phyloP scores from a whole-genome alignment of 2,888 invertebrate species.

The Chalcosyrphus nemorum region DNA sequence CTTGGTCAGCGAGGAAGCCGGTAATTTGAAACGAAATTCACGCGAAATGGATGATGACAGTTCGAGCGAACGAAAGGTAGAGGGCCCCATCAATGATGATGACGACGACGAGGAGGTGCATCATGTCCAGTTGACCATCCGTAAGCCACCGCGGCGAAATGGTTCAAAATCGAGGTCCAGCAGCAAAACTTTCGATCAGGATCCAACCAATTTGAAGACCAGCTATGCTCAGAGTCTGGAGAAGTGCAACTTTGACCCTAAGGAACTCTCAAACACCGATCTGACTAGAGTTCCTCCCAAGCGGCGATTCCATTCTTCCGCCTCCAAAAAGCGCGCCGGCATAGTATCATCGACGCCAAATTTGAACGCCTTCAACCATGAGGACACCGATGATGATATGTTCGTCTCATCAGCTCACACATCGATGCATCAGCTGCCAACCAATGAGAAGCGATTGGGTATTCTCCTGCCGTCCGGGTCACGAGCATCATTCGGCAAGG shows the following conservation, averaged over 20 bases:
- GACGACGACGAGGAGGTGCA: constrained; percentile 74
- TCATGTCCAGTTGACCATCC: constrained; percentile 78
- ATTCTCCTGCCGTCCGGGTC: constrained; percentile 79
- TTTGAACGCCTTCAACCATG: constrained; percentile 82
- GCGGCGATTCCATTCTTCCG: constrained; percentile 77
- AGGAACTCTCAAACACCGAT: constrained; percentile 73
- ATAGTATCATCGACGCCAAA: constrained; percentile 85
- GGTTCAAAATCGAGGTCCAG: constrained; percentile 52
- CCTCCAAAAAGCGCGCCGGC: constrained; percentile 76
- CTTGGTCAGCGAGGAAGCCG: constrained; percentile 39
- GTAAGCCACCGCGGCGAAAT: constrained; percentile 75
- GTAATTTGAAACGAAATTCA: constrained; percentile 54
- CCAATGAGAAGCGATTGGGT: constrained; percentile 82
- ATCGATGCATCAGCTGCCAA: constrained; percentile 83
- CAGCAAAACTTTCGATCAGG: constrained; percentile 81
- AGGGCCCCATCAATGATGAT: too few species aligned
- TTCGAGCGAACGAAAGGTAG: constrained; percentile 19
- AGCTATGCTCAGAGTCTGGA: constrained; percentile 81
- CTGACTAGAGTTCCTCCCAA: constrained; percentile 75
- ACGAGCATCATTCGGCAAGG: constrained; percentile 82
- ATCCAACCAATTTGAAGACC: constrained; percentile 81
- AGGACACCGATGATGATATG: constrained; percentile 83
- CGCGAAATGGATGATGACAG: constrained; percentile 47
- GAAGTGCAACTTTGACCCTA: constrained; percentile 79
- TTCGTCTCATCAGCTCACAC: constrained; percentile 85